Evolutionary conservation across 1,140 invertebrate genomes (phyloP).

Genomic region (Arion vulgaris): DNA sequence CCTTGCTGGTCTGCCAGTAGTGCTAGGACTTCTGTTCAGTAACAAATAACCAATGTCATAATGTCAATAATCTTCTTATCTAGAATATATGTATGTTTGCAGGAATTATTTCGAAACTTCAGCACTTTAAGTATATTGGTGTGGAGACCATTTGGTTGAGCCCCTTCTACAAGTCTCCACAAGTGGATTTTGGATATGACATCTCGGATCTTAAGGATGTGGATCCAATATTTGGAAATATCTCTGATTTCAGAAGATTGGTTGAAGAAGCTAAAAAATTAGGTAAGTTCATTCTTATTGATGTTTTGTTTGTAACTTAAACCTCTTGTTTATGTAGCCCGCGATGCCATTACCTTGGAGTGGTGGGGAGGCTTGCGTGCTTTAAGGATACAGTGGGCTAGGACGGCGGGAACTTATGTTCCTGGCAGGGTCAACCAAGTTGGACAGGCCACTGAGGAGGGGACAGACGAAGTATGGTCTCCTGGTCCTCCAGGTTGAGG

Average conservation of each 20-base stretch:
- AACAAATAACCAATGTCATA: too few relatives aligned
- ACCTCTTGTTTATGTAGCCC: neutral
- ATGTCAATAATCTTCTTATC: too few relatives aligned
- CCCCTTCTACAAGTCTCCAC: slow-evolving; percentile 81
- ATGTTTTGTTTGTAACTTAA: neutral
- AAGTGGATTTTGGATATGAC: slow-evolving; percentile 83
- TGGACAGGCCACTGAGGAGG: too few relatives aligned
- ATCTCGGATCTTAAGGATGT: slow-evolving; percentile 82
- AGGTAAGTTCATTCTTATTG: neutral
- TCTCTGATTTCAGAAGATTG: slow-evolving; percentile 82
- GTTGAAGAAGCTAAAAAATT: slow-evolving; percentile 67
- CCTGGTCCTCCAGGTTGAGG: too few relatives aligned
- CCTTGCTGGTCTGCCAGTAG: too few relatives aligned
- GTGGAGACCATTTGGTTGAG: slow-evolving; percentile 83
- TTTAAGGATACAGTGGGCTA: too few relatives aligned
- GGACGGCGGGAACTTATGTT: too few relatives aligned
- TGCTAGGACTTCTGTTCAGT: too few relatives aligned
- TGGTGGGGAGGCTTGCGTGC: too few relatives aligned
- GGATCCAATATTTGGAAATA: slow-evolving; percentile 81
- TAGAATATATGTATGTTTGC: neutral
- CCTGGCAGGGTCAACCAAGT: too few relatives aligned
- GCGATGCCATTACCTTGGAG: too few relatives aligned
- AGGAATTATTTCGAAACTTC: slow-evolving; percentile 56
- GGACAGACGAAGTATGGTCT: too few relatives aligned
- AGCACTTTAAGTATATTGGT: slow-evolving; percentile 76